These are phyloP conservation scores for Penaeus chinensis DNA, from an alignment of 1,140 invertebrate genomes.

Conservation along the genomic window DNA sequence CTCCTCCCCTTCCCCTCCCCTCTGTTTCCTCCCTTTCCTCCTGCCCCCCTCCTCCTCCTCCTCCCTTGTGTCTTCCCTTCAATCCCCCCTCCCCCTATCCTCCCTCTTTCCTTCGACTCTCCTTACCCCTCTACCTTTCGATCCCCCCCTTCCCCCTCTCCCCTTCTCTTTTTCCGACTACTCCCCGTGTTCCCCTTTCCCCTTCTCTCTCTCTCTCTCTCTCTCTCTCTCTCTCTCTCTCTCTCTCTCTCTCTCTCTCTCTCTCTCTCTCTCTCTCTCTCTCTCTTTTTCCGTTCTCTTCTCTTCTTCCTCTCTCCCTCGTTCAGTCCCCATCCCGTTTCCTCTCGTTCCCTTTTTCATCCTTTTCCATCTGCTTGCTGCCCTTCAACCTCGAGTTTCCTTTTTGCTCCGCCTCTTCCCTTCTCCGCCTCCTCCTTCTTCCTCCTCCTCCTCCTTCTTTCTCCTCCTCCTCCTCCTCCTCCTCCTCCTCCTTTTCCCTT, in stretches of 20 bases:
- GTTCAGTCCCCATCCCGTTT: not conserved
- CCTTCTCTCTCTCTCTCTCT: not conserved
- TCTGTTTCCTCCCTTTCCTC: no score
- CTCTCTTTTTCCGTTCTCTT: not conserved
- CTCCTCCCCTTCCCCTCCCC: no score
- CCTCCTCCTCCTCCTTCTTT: no score
- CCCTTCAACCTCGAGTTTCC: no score
- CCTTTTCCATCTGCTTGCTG: no score
- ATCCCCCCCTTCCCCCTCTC: not conserved
- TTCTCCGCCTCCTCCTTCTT: no score
- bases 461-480: no score
- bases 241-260: slow-evolving; percentile 13
- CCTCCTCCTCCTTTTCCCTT: not conserved
- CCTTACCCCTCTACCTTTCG: not conserved
- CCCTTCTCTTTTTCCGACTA: not conserved
- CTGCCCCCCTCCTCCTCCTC: not conserved
- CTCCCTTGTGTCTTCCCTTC: not conserved
- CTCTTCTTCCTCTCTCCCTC: slow-evolving; percentile 2
- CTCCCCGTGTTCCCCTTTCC: no score
- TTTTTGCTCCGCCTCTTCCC: no score
- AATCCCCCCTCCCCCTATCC: not conserved
- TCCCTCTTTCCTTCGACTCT: not conserved
- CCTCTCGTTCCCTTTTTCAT: not conserved
- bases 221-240: slow-evolving; percentile 1
- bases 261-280: slow-evolving; percentile 1